A percentile compares a stretch with the other conserved stretches of the same genome.
phyloP scores from a whole-genome alignment of 2,888 invertebrate genomes.

The Kuschelorhynchus macadamiae region DNA sequence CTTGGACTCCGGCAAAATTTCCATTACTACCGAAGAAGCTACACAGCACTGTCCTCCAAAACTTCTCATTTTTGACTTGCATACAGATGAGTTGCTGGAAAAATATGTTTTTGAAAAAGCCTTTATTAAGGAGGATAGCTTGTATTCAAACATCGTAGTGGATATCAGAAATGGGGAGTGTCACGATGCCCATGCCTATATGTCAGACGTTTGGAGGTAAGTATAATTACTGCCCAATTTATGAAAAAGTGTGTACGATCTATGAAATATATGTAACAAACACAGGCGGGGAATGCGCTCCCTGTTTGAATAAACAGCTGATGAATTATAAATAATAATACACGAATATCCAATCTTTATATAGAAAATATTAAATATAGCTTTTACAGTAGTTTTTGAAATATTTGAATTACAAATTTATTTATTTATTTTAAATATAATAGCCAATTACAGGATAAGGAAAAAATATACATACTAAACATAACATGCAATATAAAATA shows the following conservation, averaged over 20 bases:
- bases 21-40: constrained; percentile 76
- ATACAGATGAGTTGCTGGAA: constrained; percentile 71
- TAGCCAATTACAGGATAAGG: too few species aligned
- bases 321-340: too few species aligned
- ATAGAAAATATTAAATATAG: too few species aligned
- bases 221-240: not conserved
- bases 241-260: too few species aligned
- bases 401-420: too few species aligned
- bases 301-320: too few species aligned
- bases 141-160: constrained; percentile 78
- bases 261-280: not conserved
- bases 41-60: constrained; percentile 82
- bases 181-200: constrained; percentile 75
- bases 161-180: constrained; percentile 69
- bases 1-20: constrained; percentile 83
- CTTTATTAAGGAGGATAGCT: constrained; percentile 77
- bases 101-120: constrained; percentile 77
- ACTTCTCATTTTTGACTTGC: constrained; percentile 80
- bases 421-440: too few species aligned
- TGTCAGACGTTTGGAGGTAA: constrained; percentile 78
- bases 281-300: too few species aligned
- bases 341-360: too few species aligned
- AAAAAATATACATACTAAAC: too few species aligned
- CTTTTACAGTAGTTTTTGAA: too few species aligned
- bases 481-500: too few species aligned